Base-by-base conservation (phyloP, 2,113 vertebrate species). In the Corydoras sp. region DNA sequence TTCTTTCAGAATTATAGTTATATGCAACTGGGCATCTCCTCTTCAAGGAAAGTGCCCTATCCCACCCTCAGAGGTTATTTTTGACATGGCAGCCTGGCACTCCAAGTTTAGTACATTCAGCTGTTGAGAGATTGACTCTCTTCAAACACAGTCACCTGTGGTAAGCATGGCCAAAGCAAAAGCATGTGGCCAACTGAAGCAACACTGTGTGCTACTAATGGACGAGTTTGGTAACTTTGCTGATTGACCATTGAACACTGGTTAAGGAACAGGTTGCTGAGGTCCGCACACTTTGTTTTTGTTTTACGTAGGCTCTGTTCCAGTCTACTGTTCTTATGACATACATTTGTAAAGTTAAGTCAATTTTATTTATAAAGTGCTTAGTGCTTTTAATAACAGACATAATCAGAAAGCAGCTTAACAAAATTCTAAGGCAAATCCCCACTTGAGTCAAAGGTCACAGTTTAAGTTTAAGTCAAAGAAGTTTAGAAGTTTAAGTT, bases 11-110 rank as follows among this genome's bases (percentile, higher is more conserved):
- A 53, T 53, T 12, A 53, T 53, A 3, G 2, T 50, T 11, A 7
- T 50, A 11, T 50, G 10, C 51, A 53, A 8, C 51, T 10, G 10
- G 53, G 10, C 13, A 10, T 67, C 50, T 54, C 48, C 15, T 65
- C 11, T n/a, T 32, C 24, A 12, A 18, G 12, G 3, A 18, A 56
- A 35, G 72, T 43, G 13, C 18, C 31, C 58, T 51, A 29, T 67
- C 54, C 18, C 50, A 35, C 69, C 24, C 48, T 30, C 64, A 11
- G n/a, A 58, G 64, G 65, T 75, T 78, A 78, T 78, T 75, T 78
- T 78, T 72, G 69, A 75, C 72, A 60, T 10, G 12, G 72, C 4
- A 15, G 72, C 65, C 29, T 49, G 55, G 51, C 62, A 53, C 53
- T 56, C 48, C 65, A 48, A 56, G 30, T 62, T 72, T 62, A 76